Base-by-base conservation (phyloP, 2,797 vertebrate genomes). In the Sarcophilus harrisii region DNA sequence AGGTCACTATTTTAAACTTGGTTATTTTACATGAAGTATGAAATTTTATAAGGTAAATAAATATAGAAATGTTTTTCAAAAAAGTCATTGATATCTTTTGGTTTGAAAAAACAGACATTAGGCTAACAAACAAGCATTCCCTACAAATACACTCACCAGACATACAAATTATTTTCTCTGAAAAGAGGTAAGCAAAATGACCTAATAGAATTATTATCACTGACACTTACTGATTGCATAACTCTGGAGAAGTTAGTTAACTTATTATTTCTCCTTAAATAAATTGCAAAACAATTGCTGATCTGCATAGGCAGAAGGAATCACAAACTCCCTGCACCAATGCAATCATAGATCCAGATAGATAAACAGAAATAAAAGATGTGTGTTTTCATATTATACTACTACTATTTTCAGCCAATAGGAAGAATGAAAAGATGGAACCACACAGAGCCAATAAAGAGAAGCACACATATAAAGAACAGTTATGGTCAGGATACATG, bases 21-120 rank as follows among this genome's bases (percentile, higher is more conserved):
- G 32, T 96, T 9, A 90, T 91, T 94, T 95, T 32, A 95, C 54
- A 90, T 73, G 30, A 87, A 92, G 28, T 58, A 66, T 18, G 60
- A 90, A 94, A 89, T 4, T 89, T 90, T 54, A 5, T 4, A 90
- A 5, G 45, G 52, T 21, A 93, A 96, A 62, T 18, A 58, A 57
- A 52, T 14, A 38, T 49, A 91, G 30, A 14, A n/a, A 66, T n/a
- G 13, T 66, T 66, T 66, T 66, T n/a, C 3, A 62, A 62, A 32
- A 60, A 62, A 32, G 30, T 62, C 32, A 62, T 16, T 32, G 60
- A 62, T 62, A 62, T 66, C 32, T 66, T 66, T 66, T 66, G 32
- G 4, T 66, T 66, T 66, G 62, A 66, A 66, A 66, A 14, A 62
- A 30, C 11, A 62, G 60, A 62, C 60, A 62, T 32, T 62, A 32